These are phyloP conservation scores for Halocaridina rubra DNA, from an alignment of 2,888 invertebrate genomes.

Conservation along the genomic window DNA sequence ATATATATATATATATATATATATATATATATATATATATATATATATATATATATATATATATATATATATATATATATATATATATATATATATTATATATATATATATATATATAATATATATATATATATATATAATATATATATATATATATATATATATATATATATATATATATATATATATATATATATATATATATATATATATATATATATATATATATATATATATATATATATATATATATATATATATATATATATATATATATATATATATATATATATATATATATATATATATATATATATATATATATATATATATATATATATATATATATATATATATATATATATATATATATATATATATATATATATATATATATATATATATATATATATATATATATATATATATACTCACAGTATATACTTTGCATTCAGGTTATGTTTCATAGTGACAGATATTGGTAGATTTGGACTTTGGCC, in stretches of 20 bases:
- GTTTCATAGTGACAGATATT: no score
- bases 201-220: constrained; percentile 17
- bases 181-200: constrained; percentile 4
- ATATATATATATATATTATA: constrained; percentile 11
- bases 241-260: constrained; percentile 20
- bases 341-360: constrained; percentile 36
- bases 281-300: constrained; percentile 31
- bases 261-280: constrained; percentile 13
- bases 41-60: not conserved
- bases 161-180: not conserved
- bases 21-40: not conserved
- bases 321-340: constrained; percentile 44
- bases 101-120: constrained; percentile 17
- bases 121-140: constrained; percentile 18
- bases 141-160: constrained; percentile 24
- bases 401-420: not conserved
- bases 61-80: not conserved
- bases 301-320: constrained; percentile 45
- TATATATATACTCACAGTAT: not conserved
- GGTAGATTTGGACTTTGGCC: no score
- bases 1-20: constrained; percentile 1
- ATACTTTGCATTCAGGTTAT: no score
- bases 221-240: constrained; percentile 20
- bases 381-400: constrained; percentile 28
- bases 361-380: constrained; percentile 28